Conservation (phyloP, 2,797 vertebrate genomes). For the Odontamblyopus lacepedii region DNA sequence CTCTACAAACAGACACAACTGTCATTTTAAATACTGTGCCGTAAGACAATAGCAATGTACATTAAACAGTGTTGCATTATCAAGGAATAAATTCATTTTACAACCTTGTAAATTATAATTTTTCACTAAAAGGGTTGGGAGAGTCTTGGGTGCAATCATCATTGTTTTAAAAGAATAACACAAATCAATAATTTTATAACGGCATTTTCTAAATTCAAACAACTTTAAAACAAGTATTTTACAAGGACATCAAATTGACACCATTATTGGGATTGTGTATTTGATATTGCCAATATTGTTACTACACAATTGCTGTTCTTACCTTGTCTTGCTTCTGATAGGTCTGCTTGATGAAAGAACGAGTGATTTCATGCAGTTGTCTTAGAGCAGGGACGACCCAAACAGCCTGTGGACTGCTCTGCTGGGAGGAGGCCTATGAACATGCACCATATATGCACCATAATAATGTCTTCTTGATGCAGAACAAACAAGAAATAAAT, state of each 20-base stretch:
- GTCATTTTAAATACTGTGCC: neutral
- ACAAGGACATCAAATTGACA: neutral
- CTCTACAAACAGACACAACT: constrained; percentile 74
- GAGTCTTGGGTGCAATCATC: neutral
- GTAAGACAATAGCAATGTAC: neutral
- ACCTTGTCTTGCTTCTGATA: constrained; percentile 99
- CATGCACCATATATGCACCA: constrained; percentile 1
- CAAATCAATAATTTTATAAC: neutral
- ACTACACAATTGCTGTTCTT: constrained; percentile 6
- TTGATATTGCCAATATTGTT: neutral
- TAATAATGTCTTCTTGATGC: constrained; percentile 10
- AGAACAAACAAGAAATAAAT: constrained; percentile 9
- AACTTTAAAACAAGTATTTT: neutral
- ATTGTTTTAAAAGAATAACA: neutral
- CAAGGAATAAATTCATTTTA: no score
- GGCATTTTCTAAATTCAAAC: neutral
- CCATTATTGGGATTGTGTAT: neutral
- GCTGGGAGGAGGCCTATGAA: constrained; percentile 90
- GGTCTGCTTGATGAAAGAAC: constrained; percentile 98
- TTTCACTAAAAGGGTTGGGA: neutral
- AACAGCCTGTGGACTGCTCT: constrained; percentile 93
- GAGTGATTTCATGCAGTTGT: constrained; percentile 97
- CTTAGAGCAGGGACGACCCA: constrained; percentile 98
- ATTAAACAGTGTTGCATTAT: neutral
- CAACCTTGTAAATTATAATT: neutral